Conservation (phyloP, 2,888 invertebrate species). For the Deilephila porcellus region DNA sequence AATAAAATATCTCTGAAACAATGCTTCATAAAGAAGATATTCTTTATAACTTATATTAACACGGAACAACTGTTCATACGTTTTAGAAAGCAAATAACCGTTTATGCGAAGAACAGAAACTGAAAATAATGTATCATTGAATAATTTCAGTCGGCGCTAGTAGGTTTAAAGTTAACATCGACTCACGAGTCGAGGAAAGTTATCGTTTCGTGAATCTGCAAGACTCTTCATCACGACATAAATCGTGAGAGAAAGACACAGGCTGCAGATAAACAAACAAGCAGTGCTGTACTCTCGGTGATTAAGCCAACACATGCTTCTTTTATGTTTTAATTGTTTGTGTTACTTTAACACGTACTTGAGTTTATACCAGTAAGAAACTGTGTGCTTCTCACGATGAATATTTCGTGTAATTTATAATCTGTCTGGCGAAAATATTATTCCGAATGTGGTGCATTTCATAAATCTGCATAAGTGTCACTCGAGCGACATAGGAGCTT, state of each 20-base stretch:
- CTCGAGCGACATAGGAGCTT: constrained; percentile 47
- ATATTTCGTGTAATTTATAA: constrained; percentile 2
- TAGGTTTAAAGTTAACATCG: constrained; percentile 50
- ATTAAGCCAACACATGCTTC: constrained; percentile 39
- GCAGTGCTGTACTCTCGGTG: constrained; percentile 33
- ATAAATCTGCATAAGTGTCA: constrained; percentile 40
- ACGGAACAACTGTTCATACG: not conserved
- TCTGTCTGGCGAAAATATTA: not conserved
- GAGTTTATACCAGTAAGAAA: not conserved
- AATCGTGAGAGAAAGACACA: constrained; percentile 60
- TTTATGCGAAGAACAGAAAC: constrained; percentile 20
- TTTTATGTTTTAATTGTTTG: constrained; percentile 33
- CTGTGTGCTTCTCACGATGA: not conserved
- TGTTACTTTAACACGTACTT: constrained; percentile 38
- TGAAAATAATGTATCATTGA: constrained; percentile 30
- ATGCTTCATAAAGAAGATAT: not conserved
- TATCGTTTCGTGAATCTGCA: constrained; percentile 78
- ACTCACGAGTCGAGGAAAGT: constrained; percentile 58
- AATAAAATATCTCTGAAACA: not conserved
- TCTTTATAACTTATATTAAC: not conserved
- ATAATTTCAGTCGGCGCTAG: constrained; percentile 37
- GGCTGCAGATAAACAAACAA: constrained; percentile 53
- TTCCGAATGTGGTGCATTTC: constrained; percentile 37
- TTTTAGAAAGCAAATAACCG: constrained; percentile 28
- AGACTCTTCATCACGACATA: constrained; percentile 67